These are phyloP conservation scores for Drosophila nigrodunni DNA, from an alignment of 1,140 invertebrate species.

Conservation along the genomic window DNA sequence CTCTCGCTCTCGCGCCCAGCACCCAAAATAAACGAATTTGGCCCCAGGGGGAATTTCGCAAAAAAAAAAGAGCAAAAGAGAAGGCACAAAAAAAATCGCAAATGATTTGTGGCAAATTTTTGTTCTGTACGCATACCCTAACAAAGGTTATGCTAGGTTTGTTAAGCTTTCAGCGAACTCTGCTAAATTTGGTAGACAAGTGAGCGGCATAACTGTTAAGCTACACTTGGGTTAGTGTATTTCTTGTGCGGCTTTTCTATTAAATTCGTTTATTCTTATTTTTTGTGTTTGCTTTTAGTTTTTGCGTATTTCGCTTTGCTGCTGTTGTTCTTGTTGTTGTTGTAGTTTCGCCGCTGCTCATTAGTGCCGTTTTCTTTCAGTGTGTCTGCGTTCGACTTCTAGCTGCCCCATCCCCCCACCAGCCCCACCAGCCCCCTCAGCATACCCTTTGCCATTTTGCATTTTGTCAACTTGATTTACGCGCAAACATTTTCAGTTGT, in stretches of 20 bases:
- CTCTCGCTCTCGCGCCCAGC: neutral
- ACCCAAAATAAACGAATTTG: constrained; percentile 73
- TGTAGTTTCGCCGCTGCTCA: constrained; percentile 55
- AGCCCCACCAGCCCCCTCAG: neutral
- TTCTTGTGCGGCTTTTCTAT: neutral
- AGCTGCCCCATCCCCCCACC: too few relatives aligned
- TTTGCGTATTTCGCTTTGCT: constrained; percentile 65
- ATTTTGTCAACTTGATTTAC: constrained; percentile 80
- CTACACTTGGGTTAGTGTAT: constrained; percentile 1
- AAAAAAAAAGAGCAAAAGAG: constrained; percentile 58
- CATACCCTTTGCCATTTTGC: constrained; percentile 37
- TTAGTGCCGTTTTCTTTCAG: constrained; percentile 68
- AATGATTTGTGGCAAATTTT: constrained; percentile 78
- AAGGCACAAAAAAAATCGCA: constrained; percentile 72
- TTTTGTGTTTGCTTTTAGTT: constrained; percentile 63
- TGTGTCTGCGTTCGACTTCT: constrained; percentile 27
- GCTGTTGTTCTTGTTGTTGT: constrained; percentile 26
- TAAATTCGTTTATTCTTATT: constrained; percentile 20
- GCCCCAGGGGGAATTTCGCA: constrained; percentile 75
- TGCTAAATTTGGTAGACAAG: neutral
- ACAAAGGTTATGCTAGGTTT: neutral
- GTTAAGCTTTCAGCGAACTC: neutral
- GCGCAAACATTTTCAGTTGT: constrained; percentile 67
- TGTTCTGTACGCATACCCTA: neutral
- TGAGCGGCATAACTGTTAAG: neutral